These are phyloP conservation scores for Gymnothorax reevesii DNA, from an alignment of 2,797 vertebrate genomes.

Conservation along the genomic window DNA sequence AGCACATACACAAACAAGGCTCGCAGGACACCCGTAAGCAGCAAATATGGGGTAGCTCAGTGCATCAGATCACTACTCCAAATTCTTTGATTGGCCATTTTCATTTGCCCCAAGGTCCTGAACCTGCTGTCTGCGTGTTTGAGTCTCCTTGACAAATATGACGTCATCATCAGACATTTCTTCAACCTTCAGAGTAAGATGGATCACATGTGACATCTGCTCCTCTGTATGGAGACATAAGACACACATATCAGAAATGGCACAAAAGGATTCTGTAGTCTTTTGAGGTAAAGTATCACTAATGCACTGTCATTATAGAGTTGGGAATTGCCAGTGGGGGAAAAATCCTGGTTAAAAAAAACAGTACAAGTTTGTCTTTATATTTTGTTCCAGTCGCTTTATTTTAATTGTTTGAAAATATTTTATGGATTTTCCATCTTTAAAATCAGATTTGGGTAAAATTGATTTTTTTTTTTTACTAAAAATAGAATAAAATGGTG, in stretches of 20 bases:
- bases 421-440: too few relatives aligned
- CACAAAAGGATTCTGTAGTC: background rate
- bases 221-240: slow-evolving; percentile 38
- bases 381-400: too few relatives aligned
- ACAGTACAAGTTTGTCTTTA: too few relatives aligned
- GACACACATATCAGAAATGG: background rate
- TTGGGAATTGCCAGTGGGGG: too few relatives aligned
- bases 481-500: too few relatives aligned
- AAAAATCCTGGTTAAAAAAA: too few relatives aligned
- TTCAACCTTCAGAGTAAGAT: slow-evolving; percentile 54
- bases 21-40: background rate
- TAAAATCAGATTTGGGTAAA: too few relatives aligned
- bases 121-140: slow-evolving; percentile 1
- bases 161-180: slow-evolving; percentile 41
- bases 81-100: background rate
- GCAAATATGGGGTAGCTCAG: background rate
- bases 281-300: too few relatives aligned
- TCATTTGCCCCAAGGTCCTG: background rate
- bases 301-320: background rate
- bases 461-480: too few relatives aligned
- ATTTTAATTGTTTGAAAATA: too few relatives aligned
- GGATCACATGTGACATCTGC: slow-evolving; percentile 49
- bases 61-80: background rate
- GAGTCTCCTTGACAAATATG: slow-evolving; percentile 43
- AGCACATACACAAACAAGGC: background rate